These are phyloP conservation scores for Xylocopa sonorina DNA, from an alignment of 1,140 invertebrate genomes.

Conservation along the genomic window DNA sequence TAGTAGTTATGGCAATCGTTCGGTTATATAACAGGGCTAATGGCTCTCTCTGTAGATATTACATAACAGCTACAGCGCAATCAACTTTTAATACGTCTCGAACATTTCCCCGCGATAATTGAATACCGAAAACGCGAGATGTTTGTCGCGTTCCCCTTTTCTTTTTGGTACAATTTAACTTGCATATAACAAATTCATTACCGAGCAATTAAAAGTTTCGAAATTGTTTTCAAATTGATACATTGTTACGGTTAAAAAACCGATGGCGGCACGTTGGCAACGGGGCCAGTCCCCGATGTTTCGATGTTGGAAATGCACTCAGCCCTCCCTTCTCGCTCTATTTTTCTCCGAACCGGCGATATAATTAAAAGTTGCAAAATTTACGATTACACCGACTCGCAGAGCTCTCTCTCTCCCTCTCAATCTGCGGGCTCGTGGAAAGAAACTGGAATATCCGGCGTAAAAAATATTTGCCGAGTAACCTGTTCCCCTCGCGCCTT, in stretches of 20 bases:
- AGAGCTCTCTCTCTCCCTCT: no score
- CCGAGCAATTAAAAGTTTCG: neutral
- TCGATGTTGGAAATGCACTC: neutral
- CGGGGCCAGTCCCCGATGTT: neutral
- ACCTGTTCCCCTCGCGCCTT: constrained; percentile 15
- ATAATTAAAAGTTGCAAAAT: constrained; percentile 29
- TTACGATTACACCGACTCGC: neutral
- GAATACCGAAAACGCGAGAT: no score
- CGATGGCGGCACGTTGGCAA: neutral
- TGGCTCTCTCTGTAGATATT: constrained; percentile 39
- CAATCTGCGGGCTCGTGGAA: neutral
- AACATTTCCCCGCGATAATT: constrained; percentile 37
- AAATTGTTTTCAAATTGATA: no score
- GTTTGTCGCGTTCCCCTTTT: neutral
- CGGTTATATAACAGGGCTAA: constrained; percentile 32
- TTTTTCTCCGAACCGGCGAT: neutral
- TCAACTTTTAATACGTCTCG: constrained; percentile 34
- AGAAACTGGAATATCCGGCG: constrained; percentile 21
- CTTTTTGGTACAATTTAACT: neutral
- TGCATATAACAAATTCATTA: no score
- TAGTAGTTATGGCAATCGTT: constrained; percentile 20
- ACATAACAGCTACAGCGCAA: constrained; percentile 39
- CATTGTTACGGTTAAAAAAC: neutral
- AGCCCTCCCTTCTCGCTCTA: neutral
- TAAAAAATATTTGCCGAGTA: constrained; percentile 60